Evolutionary conservation across 2,113 vertebrate species (phyloP).

Genomic region (Corythornis cristatus): DNA sequence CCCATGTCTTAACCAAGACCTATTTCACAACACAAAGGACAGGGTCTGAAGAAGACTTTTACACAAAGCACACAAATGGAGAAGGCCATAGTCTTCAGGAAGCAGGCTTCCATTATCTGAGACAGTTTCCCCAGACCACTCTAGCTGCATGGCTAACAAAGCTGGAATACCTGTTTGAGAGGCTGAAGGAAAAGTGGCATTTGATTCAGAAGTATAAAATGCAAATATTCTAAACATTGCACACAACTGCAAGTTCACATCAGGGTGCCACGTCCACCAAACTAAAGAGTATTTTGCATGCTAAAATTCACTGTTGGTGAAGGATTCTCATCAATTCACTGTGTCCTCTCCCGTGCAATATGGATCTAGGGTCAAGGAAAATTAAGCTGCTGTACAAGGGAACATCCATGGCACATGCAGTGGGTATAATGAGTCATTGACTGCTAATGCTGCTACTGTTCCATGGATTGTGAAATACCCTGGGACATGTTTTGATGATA

Average conservation of each 20-base stretch:
- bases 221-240: background rate
- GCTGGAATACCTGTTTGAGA: background rate
- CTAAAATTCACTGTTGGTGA: background rate
- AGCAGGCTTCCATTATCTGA: background rate
- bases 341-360: background rate
- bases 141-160: background rate
- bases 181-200: background rate
- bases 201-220: background rate
- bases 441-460: background rate
- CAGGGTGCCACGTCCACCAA: background rate
- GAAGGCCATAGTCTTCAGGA: background rate
- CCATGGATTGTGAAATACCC: constrained; percentile 17
- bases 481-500: constrained; percentile 1
- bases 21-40: background rate
- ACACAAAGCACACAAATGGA: background rate
- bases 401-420: background rate
- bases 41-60: background rate
- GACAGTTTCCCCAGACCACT: background rate
- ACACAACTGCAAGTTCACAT: background rate
- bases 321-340: background rate
- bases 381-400: background rate
- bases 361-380: background rate
- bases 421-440: background rate
- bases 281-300: background rate
- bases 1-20: background rate